Evolutionary conservation across 2,797 vertebrate genomes (phyloP).

Genomic region (Halcyon chelicuti): DNA sequence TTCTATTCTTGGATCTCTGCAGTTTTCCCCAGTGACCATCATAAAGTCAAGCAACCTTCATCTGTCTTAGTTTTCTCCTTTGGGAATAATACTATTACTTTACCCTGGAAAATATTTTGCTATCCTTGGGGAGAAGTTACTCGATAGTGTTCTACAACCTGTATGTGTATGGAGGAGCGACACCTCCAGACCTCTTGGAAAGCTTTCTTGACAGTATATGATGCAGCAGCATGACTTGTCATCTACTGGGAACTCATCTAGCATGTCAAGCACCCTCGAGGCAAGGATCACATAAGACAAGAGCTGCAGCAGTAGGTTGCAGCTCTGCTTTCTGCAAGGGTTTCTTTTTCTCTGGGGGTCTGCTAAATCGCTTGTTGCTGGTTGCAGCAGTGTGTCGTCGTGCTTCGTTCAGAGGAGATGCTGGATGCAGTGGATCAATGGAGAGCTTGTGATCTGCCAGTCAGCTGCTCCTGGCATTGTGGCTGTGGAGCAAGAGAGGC

Average conservation of each 20-base stretch:
- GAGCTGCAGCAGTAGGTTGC: not conserved
- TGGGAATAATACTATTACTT: not conserved
- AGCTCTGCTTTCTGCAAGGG: not conserved
- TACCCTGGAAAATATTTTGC: not conserved
- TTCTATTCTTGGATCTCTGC: not conserved
- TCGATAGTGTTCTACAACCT: not conserved
- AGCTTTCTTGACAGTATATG: not conserved
- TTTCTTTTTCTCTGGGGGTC: not conserved
- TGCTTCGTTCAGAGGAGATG: not conserved
- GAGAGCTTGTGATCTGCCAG: not conserved
- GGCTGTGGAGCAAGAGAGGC: not conserved
- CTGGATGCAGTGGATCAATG: not conserved
- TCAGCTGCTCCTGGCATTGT: not conserved
- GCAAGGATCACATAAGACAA: not conserved
- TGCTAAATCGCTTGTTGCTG: rapidly evolving
- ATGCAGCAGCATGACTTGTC: not conserved
- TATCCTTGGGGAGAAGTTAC: not conserved
- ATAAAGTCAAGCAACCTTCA: not conserved
- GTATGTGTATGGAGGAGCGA: not conserved
- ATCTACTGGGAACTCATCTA: not conserved
- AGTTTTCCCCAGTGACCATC: not conserved
- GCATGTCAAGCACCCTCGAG: rapidly evolving
- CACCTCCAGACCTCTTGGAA: not conserved
- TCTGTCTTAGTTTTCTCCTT: not conserved
- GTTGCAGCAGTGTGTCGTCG: not conserved